Base-by-base conservation (phyloP, 30 jellyfish, hydroid and myxozoan species). In the Cassiopea xamachana region DNA sequence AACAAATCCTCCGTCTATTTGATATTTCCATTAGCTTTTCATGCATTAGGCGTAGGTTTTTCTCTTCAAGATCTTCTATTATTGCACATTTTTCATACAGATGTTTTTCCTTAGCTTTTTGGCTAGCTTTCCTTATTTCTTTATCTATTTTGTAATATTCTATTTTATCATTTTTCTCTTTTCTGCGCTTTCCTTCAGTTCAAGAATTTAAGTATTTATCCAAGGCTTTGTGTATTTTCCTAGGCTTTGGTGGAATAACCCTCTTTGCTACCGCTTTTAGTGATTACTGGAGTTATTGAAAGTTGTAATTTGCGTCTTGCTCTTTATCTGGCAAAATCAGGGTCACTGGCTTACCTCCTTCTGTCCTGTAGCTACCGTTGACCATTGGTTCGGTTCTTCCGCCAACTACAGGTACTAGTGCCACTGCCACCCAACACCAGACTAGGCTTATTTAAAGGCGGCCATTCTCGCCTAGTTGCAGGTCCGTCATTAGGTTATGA, bases 171-270 rank as follows among this genome's bases (percentile, higher is more conserved):
- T 48, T 50, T 50, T 73, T 84, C 27, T 13, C 59, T n/a, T 43
- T 45, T 73, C 87, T 69, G 15, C 82, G 48, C 27, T 77, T 49
- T 45, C 0, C 87, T 69, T 84, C 80, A 45, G 46, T 9, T 84
- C 87, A n/a, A 69, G 76, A 43, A 84, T 73, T 48, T 84, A 86
- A 61, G 64, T 51, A 70, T 86, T 83, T 72, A 83, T 64, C 91
- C 91, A 62, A 9, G 69, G 69, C 60, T n/a, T 60, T 67, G 72
- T 83, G 48, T 19, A 18, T 60, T 19, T 61, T 15, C 64, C 77
- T 82, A 15, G 39, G 17, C 45, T 82, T 19, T 69, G n/a, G n/a
- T n/a, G n/a, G n/a, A n/a, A n/a, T n/a, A n/a, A n/a, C n/a, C n/a
- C n/a, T n/a, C n/a, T n/a, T n/a, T n/a, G n/a, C n/a, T n/a, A n/a